Conservation (phyloP, 2,113 vertebrate species). For the Chloropsis cyanopogon region DNA sequence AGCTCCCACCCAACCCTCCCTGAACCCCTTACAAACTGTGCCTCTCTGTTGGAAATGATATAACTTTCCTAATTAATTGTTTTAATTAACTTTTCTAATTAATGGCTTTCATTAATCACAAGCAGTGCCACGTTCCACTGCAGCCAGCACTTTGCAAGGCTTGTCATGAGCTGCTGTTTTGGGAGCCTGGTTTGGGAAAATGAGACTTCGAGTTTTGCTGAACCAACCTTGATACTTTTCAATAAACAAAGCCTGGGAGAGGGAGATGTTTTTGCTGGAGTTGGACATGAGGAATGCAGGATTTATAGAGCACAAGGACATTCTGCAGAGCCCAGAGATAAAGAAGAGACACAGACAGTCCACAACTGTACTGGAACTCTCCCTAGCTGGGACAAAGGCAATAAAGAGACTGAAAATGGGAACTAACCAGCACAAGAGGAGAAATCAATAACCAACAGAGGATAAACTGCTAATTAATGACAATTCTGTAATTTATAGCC, state of each 20-base stretch:
- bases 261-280: not conserved
- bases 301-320: not conserved
- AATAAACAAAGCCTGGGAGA: not conserved
- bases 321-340: not conserved
- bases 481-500: not conserved
- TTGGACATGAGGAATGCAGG: not conserved
- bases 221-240: fast-evolving
- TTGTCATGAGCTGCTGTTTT: not conserved
- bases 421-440: fast-evolving
- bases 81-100: not conserved
- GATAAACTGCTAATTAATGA: not conserved
- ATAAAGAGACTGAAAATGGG: not conserved
- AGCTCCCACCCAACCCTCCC: not conserved
- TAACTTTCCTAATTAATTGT: not conserved
- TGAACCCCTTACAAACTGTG: not conserved
- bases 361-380: not conserved
- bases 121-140: not conserved
- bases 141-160: not conserved
- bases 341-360: not conserved
- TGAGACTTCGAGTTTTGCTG: not conserved
- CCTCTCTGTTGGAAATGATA: fast-evolving
- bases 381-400: not conserved
- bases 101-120: not conserved
- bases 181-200: not conserved
- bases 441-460: not conserved